Evolutionary conservation across 2,888 invertebrate genomes (phyloP).

Genomic region (Callimorpha dominula): DNA sequence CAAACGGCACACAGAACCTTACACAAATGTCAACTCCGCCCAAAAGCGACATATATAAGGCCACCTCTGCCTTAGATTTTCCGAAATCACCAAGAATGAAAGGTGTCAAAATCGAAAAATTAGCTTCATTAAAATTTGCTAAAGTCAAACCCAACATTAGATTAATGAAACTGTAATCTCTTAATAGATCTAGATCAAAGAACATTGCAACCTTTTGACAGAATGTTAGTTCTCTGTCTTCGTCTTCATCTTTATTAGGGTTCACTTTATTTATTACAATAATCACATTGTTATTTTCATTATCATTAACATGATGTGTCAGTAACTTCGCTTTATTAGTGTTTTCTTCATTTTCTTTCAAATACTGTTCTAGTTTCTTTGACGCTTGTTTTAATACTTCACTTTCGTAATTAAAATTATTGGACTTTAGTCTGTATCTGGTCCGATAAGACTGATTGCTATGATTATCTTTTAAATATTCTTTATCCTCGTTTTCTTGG

Average conservation of each 20-base stretch:
- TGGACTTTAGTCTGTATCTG: constrained; percentile 77
- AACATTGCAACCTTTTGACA: constrained; percentile 88
- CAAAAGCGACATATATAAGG: constrained; percentile 90
- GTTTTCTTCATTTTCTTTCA: constrained; percentile 73
- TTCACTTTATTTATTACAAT: constrained; percentile 55
- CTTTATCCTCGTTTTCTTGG: constrained; percentile 74
- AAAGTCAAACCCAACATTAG: constrained; percentile 90
- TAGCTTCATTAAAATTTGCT: constrained; percentile 90
- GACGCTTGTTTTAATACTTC: constrained; percentile 87
- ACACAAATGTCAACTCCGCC: constrained; percentile 89
- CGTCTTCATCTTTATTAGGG: constrained; percentile 55
- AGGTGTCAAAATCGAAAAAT: constrained; percentile 91
- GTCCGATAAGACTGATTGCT: constrained; percentile 78
- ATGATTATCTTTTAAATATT: constrained; percentile 80
- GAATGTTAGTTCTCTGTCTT: constrained; percentile 69
- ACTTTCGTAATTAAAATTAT: constrained; percentile 87
- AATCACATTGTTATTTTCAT: constrained; percentile 71
- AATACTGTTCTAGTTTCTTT: constrained; percentile 82
- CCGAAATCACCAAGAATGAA: constrained; percentile 91
- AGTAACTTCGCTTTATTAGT: constrained; percentile 69
- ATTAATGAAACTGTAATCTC: constrained; percentile 90
- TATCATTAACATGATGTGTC: constrained; percentile 61
- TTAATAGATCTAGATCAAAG: constrained; percentile 90
- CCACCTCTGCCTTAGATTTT: constrained; percentile 87
- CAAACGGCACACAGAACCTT: constrained; percentile 89